Base-by-base conservation (phyloP, 2,797 vertebrate species). In the Heliangelus exortis region DNA sequence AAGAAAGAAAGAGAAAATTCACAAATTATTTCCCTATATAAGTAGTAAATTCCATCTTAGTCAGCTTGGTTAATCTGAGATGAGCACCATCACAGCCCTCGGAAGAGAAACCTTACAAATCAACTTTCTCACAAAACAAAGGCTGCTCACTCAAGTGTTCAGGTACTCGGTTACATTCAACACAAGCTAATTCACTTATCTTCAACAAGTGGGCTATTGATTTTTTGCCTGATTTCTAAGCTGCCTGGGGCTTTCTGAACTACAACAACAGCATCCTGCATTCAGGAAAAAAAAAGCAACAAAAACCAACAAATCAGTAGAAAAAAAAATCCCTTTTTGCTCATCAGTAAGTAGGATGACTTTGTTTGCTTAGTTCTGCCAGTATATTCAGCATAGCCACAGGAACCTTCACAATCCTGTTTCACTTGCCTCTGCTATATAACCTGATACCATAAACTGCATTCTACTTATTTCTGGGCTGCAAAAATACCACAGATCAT, bases 161-260 rank as follows among this genome's bases (percentile, higher is more conserved):
- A 97, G 97, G 96, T 97, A 94, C 97, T 97, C 93, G 13, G 97
- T 98, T 97, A 97, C 97, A 97, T 97, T 97, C 98, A 97, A 97
- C 97, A 97, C 97, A 97, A 97, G 96, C 97, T 97, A 96, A 98
- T 97, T 98, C 97, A 97, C 97, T 98, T 96, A 97, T 94, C 96
- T 95, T 97, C 98, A 98, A 98, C 98, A 98, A 98, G 98, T 98
- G 97, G 97, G 91, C 97, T 98, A 98, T 98, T 98, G 98, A 98
- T 98, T 98, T 97, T 97, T 97, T 95, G 95, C 97, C 96, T 96
- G 96, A 97, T 97, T 98, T 97, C 97, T 97, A 97, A 97, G 97
- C 93, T 97, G 97, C 97, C 97, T 3, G 14, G 94, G 97, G 97
- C 97, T 97, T 97, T 98, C 96, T 97, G 94, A 97, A 95, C 63